Base-by-base conservation (phyloP, 92 coral and sea anemone genomes). In the Parazoanthus swiftii region DNA sequence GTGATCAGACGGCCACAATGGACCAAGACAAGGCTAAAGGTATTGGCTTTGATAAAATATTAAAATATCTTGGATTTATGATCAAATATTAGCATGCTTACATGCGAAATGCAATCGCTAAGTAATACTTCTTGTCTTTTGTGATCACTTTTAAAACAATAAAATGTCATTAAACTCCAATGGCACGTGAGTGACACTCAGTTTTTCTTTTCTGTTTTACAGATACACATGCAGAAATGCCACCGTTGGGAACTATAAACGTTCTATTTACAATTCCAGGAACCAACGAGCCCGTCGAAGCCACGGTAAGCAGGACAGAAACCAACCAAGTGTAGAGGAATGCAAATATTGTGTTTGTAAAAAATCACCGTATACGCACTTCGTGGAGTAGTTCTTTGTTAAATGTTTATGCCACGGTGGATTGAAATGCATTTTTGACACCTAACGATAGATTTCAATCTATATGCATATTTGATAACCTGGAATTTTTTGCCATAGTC, bases 231-330 rank as follows among this genome's bases (percentile, higher is more conserved):
- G 35, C 79, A 71, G 87, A 84, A 15, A 48, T 71, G 8, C 7
- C 87, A 16, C 97, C 93, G 3, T 23, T 92, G 63, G 98, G 98
- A 75, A 95, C 95, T 43, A 92, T 95, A 13, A 95, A 91, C 80
- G 73, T 97, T 20, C 92, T 93, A 33, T 94, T 97, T 89, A 21
- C 93, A 35, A 91, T 97, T 72, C 99, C 99, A 74, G 99, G 99
- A 29, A 92, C 93, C 13, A 97, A 85, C 87, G 99, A 97, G 90
- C 93, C 97, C 36, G 90, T 97, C 5, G 73, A 94, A 35, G 96
- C 94, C 15, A 93, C 94, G 91, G 99, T 97, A 89, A 89, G 88
- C 80, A 29, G 8, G 21, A 26, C 63, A 66, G 75, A 82, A 82
- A 38, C 76, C 6, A 50, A 25, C 8, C 82, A 44, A 2, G 37